Evolutionary conservation across 2,113 vertebrate genomes (phyloP).

Genomic region (Syngnathus typhle): DNA sequence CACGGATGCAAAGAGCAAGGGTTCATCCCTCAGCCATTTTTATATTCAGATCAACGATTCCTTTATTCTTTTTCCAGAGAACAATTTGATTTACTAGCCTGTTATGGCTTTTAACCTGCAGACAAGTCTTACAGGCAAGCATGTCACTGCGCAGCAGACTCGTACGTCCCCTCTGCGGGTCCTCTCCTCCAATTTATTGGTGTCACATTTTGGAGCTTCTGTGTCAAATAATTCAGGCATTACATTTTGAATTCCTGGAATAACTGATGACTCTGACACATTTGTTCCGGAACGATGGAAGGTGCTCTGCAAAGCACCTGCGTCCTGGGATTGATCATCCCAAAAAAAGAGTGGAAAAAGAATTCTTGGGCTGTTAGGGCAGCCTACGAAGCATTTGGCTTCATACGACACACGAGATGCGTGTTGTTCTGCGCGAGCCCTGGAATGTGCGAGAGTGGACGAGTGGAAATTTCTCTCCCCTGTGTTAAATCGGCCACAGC

Average conservation of each 20-base stretch:
- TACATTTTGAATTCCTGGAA: conserved; percentile 48
- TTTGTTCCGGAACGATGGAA: conserved; percentile 18
- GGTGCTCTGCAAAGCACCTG: conserved; percentile 20
- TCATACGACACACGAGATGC: conserved; percentile 26
- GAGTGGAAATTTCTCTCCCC: conserved; percentile 66
- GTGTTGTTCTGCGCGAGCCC: conserved; percentile 41
- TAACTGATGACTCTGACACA: conserved; percentile 32
- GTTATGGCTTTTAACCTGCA: conserved; percentile 1
- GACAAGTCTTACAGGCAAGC: background rate
- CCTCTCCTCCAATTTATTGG: conserved; percentile 12
- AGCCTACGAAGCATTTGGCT: conserved; percentile 25
- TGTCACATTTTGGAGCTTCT: conserved; percentile 48
- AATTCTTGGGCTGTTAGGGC: conserved; percentile 13
- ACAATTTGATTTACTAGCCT: background rate
- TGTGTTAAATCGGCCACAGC: conserved; percentile 56
- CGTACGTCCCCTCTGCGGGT: conserved; percentile 10
- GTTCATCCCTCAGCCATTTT: background rate
- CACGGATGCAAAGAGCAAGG: background rate
- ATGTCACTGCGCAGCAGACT: conserved; percentile 3
- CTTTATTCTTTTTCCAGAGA: background rate
- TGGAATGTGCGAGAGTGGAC: conserved; percentile 56
- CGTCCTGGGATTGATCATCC: background rate
- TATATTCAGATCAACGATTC: background rate
- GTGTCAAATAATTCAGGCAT: conserved; percentile 42
- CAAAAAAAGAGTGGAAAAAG: conserved; percentile 10